Percentiles rank a stretch among this genome's conserved stretches.
phyloP scores from a whole-genome alignment of 2,888 invertebrate species.

The Podabrus alpinus region DNA sequence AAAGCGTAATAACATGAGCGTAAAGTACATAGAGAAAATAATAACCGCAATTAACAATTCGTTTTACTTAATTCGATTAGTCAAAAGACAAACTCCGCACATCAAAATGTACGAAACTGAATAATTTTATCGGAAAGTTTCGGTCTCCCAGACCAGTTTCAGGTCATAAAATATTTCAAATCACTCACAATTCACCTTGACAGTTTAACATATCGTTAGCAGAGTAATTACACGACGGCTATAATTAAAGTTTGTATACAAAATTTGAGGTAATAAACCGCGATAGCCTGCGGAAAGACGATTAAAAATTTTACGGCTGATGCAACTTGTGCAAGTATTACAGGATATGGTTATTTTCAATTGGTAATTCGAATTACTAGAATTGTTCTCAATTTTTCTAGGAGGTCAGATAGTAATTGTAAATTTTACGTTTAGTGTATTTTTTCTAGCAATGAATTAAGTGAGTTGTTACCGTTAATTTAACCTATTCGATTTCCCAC shows the following conservation, averaged over 20 bases:
- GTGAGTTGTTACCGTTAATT: conserved; percentile 1
- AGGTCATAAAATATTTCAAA: background rate
- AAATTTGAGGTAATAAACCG: background rate
- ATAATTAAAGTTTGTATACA: background rate
- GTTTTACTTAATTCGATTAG: background rate
- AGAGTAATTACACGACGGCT: background rate
- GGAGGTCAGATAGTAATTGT: conserved; percentile 26
- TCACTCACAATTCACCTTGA: background rate
- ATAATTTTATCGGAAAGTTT: background rate
- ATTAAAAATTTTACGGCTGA: conserved; percentile 29
- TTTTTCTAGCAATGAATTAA: conserved; percentile 12
- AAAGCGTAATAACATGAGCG: too few relatives aligned
- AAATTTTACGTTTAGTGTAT: conserved; percentile 10
- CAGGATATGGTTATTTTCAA: conserved; percentile 33
- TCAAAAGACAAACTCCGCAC: background rate
- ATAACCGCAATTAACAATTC: background rate
- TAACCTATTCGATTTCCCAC: background rate
- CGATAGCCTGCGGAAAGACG: conserved; percentile 13
- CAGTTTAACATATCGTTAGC: background rate
- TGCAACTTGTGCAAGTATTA: conserved; percentile 31
- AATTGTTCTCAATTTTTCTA: conserved; percentile 35
- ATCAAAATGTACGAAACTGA: background rate
- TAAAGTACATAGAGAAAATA: too few relatives aligned
- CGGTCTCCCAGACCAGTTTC: background rate
- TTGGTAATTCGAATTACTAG: conserved; percentile 29